Evolutionary conservation across 2,113 vertebrate genomes (phyloP), one percentile per base, ranked within the genome.

Genomic region (Cyanoliseus patagonus): DNA sequence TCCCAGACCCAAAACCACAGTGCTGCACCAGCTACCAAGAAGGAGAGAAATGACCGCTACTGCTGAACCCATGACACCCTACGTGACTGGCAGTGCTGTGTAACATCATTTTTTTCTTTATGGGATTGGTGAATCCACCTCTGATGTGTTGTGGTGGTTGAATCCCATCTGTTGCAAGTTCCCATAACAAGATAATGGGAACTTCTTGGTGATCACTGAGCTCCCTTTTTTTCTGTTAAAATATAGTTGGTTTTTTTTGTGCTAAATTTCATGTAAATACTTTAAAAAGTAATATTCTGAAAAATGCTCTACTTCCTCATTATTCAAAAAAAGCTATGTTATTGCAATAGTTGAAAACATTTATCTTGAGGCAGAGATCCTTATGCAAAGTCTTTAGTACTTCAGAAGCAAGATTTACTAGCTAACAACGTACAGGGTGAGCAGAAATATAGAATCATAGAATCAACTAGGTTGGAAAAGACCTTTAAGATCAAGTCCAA

Each of bases 151-250:
- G 31, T 64, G 35, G 3, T 51, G 8, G 3, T 52, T 62, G 47
- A 39, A 12, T 80, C 12, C 19, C 42, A 7, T 76, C 20, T 31
- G 8, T 73, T 68, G 3, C 35, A 27, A 33, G 27, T n/a, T 82
- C 25, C 20, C 68, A 1, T 53, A 67, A 67, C 7, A 70, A 69
- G 46, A 37, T 68, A 72, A 16, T 51, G 25, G n/a, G 41, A 78
- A 44, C 13, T 10, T 44, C 8, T 17, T 57, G 16, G 3, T 83
- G 33, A 44, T 66, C 7, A 68, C 6, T 0, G 0, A 23, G 6
- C 49, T 87, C 6, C 11, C 12, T 85, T 75, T 87, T 82, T 30
- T 75, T 33, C 44, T 89, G 8, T 82, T 78, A 30, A 46, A 78
- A 70, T 57, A 9, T 35, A 1, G 2, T 37, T 35, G 3, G 3